These are phyloP conservation scores for Parazoanthus swiftii DNA, from an alignment of 92 coral and sea anemone genomes.

Conservation along the genomic window DNA sequence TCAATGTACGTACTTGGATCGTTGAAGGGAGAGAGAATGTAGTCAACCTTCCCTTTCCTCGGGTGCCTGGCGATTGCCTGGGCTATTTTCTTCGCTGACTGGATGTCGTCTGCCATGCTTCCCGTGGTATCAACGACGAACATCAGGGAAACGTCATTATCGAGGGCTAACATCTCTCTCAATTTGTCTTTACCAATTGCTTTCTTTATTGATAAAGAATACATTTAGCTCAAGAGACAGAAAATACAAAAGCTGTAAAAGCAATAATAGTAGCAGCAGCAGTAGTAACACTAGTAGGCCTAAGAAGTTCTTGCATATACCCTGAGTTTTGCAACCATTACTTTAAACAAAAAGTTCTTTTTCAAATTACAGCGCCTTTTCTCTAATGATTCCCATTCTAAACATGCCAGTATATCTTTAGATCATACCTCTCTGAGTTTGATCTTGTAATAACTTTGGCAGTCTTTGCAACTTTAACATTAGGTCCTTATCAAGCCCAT, in stretches of 20 bases:
- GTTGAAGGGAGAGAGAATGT: slow-evolving; percentile 65
- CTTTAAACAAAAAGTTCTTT: too few species aligned
- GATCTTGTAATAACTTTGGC: too few species aligned
- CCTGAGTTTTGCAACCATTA: too few species aligned
- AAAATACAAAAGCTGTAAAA: neutral
- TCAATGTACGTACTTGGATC: slow-evolving; percentile 56
- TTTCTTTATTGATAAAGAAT: neutral
- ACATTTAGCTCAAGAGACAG: neutral
- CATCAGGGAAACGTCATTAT: slow-evolving; percentile 60
- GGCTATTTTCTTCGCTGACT: slow-evolving; percentile 54
- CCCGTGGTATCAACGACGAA: slow-evolving; percentile 70
- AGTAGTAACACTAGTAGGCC: neutral
- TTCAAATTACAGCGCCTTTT: too few species aligned
- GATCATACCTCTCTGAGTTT: too few species aligned
- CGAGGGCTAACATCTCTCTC: slow-evolving; percentile 9
- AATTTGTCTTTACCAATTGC: slow-evolving; percentile 14
- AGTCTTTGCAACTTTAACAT: too few species aligned
- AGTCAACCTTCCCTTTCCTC: slow-evolving; percentile 63
- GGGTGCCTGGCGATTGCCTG: slow-evolving; percentile 55
- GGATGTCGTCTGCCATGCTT: slow-evolving; percentile 63
- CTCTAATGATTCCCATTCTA: too few species aligned
- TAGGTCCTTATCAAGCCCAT: too few species aligned
- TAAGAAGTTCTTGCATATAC: too few species aligned
- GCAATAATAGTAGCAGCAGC: neutral
- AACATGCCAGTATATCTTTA: too few species aligned